Conservation (phyloP, 2,113 vertebrate genomes). For the Heterocephalus glaber region DNA sequence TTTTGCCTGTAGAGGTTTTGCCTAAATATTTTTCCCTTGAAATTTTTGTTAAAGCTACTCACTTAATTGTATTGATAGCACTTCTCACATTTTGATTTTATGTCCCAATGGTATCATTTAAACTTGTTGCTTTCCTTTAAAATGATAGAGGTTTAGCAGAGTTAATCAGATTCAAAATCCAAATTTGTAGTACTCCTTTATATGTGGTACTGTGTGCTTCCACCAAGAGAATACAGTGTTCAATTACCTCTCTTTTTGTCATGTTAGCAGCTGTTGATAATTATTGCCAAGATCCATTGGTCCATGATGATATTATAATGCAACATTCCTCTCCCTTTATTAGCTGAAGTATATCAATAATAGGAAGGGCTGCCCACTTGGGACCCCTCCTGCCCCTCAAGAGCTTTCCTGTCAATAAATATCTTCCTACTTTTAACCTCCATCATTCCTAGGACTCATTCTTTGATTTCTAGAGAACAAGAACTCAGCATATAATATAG, state of each 20-base stretch:
- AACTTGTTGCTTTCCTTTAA: constrained; percentile 2
- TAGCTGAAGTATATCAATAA: background rate
- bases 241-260: background rate
- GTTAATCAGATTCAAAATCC: background rate
- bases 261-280: background rate
- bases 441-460: no score
- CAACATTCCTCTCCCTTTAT: background rate
- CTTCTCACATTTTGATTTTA: background rate
- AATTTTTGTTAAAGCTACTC: background rate
- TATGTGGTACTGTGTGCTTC: background rate
- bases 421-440: no score
- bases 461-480: no score
- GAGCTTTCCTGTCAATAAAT: no score
- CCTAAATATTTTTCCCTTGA: background rate
- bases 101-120: background rate
- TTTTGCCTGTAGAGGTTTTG: background rate
- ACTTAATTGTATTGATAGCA: background rate
- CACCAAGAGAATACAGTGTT: background rate
- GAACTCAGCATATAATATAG: no score
- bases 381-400: no score
- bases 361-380: no score
- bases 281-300: background rate
- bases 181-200: background rate
- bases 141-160: background rate
- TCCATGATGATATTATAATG: background rate